phyloP scores from a whole-genome alignment of 2,113 vertebrate species.

The Podarcis raffonei region DNA sequence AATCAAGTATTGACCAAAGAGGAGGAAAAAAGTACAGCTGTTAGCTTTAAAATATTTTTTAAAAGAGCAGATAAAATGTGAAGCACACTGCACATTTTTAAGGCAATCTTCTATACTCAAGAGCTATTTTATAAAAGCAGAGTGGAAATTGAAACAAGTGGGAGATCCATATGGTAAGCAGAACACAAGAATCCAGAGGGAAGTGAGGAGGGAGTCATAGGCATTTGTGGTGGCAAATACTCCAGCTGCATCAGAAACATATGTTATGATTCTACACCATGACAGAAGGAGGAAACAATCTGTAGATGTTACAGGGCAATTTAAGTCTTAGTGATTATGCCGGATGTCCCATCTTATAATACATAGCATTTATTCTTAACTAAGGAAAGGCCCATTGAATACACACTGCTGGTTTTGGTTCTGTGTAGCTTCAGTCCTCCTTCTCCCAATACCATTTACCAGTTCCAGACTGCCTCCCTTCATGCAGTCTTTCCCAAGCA shows the following conservation, averaged over 20 bases:
- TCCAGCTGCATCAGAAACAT: background rate
- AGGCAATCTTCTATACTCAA: constrained; percentile 22
- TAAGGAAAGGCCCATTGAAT: background rate
- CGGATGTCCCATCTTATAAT: background rate
- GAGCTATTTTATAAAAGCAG: constrained; percentile 49
- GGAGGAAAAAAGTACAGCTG: constrained; percentile 38
- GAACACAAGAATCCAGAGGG: constrained; percentile 1
- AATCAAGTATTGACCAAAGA: constrained; percentile 38
- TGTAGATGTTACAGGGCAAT: background rate
- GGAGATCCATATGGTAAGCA: constrained; percentile 34
- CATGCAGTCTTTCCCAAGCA: background rate
- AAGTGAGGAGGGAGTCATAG: background rate
- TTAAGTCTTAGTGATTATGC: background rate
- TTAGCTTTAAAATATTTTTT: constrained; percentile 45
- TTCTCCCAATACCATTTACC: background rate
- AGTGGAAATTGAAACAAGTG: constrained; percentile 65
- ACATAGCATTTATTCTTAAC: background rate
- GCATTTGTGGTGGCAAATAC: background rate
- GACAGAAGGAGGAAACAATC: background rate
- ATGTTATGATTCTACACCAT: constrained; percentile 12
- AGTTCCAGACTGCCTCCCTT: background rate
- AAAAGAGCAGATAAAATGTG: constrained; percentile 51
- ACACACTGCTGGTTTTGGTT: background rate
- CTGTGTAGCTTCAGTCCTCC: background rate
- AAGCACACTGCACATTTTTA: constrained; percentile 27